phyloP scores from a whole-genome alignment of 2,888 invertebrate genomes.

The Lepas anatifera region DNA sequence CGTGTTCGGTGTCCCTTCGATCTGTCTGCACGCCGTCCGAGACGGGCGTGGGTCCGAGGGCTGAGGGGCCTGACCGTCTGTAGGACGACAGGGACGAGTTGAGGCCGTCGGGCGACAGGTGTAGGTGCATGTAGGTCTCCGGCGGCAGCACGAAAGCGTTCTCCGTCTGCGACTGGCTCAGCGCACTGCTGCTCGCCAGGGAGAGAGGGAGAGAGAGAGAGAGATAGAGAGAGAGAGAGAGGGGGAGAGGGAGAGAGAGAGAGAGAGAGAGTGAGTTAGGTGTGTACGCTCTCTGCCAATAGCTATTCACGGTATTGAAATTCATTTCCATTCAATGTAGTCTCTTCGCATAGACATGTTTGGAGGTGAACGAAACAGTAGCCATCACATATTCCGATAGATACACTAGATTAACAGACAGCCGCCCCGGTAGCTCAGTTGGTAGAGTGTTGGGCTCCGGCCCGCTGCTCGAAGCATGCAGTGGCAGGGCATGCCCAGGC shows the following conservation, averaged over 20 bases:
- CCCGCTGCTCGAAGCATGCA: no score
- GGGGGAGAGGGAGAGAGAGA: no score
- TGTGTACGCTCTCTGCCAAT: not conserved
- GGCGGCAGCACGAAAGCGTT: constrained; percentile 6
- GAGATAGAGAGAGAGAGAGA: no score
- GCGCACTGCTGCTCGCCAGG: not conserved
- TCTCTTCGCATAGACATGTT: no score
- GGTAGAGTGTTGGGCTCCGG: no score
- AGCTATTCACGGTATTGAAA: not conserved
- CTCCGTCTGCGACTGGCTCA: constrained; percentile 4
- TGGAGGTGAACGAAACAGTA: no score
- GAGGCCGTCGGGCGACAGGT: constrained; percentile 17
- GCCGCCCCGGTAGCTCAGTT: no score
- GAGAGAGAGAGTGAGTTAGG: not conserved
- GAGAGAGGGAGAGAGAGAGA: no score
- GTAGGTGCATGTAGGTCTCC: constrained; percentile 8
- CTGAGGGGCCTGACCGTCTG: constrained; percentile 18
- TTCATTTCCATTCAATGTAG: not conserved
- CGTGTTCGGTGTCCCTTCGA: constrained; percentile 12
- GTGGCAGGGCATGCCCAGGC: no score
- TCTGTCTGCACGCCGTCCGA: constrained; percentile 21
- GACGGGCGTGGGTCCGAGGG: constrained; percentile 20
- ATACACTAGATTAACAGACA: no score
- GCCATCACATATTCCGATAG: no score
- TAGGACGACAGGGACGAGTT: constrained; percentile 19